phyloP scores from a whole-genome alignment of 2,888 invertebrate species.

The Aelia acuminata region DNA sequence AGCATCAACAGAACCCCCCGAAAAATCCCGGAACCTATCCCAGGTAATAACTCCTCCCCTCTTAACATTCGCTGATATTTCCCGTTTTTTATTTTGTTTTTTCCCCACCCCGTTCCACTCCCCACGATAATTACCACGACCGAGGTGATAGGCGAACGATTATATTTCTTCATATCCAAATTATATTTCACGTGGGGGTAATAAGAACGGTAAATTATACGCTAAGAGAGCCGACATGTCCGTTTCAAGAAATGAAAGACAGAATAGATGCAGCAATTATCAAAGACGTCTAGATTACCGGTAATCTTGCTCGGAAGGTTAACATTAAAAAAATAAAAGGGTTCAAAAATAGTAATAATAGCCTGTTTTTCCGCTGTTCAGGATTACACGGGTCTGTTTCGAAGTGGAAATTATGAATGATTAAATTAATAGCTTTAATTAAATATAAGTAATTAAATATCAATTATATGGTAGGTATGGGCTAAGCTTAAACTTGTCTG shows the following conservation, averaged over 20 bases:
- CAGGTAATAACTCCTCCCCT: slow-evolving; percentile 13
- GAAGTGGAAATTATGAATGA: slow-evolving; percentile 13
- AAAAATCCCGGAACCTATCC: slow-evolving; percentile 33
- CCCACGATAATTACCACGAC: slow-evolving; percentile 17
- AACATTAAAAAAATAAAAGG: slow-evolving; percentile 36
- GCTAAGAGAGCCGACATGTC: slow-evolving; percentile 22
- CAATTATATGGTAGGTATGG: background rate
- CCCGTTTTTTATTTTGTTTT: background rate
- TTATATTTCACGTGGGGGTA: slow-evolving; percentile 34
- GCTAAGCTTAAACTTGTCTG: background rate
- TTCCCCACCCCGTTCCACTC: background rate
- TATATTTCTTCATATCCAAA: slow-evolving; percentile 42
- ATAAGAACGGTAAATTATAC: slow-evolving; percentile 19
- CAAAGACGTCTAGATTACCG: slow-evolving; percentile 32
- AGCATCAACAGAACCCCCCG: slow-evolving; percentile 3
- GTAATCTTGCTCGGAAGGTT: slow-evolving; percentile 39
- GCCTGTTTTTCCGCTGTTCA: background rate
- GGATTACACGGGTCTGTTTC: background rate
- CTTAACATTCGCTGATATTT: slow-evolving; percentile 38
- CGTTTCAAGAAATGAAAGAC: slow-evolving; percentile 29
- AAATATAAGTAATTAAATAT: slow-evolving; percentile 1
- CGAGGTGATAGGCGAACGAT: slow-evolving; percentile 11
- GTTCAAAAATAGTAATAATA: slow-evolving; percentile 42
- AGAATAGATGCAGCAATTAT: slow-evolving; percentile 41
- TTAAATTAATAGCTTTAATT: slow-evolving; percentile 45